A percentile compares a stretch with the other conserved stretches of the same genome.
These are phyloP conservation scores for Schizaphis graminum DNA, from an alignment of 2,888 invertebrate genomes.

Conservation along the genomic window DNA sequence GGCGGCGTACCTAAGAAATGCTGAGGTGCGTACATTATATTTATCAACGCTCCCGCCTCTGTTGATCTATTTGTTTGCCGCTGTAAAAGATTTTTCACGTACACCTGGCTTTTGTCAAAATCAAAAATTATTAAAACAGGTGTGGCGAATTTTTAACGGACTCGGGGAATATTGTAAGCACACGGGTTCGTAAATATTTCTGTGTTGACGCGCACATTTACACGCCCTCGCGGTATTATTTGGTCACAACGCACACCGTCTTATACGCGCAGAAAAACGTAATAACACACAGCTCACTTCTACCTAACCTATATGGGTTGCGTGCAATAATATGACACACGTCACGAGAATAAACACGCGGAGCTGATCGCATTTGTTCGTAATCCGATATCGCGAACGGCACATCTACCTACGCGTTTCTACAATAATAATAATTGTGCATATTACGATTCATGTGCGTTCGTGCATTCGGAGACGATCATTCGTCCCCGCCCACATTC, in stretches of 20 bases:
- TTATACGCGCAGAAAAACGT: not conserved
- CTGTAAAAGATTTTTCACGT: not conserved
- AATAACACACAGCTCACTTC: not conserved
- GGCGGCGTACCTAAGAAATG: not conserved
- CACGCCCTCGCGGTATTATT: not conserved
- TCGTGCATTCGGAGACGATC: constrained; percentile 13
- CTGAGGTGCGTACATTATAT: not conserved
- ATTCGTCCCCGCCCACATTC: not conserved
- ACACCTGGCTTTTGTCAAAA: not conserved
- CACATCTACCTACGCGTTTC: not conserved
- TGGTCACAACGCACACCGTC: not conserved
- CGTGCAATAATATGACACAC: not conserved
- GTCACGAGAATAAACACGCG: not conserved
- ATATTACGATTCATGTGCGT: not conserved
- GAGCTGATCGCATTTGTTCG: not conserved
- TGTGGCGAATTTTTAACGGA: not conserved
- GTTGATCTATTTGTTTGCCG: not conserved
- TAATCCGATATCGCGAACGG: constrained; percentile 32
- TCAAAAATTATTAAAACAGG: not conserved
- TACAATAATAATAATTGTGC: not conserved
- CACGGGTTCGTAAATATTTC: not conserved
- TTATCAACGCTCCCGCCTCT: not conserved
- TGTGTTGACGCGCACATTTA: not conserved
- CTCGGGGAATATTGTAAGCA: not conserved
- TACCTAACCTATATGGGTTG: not conserved